Base-by-base conservation (phyloP, 2,888 invertebrate species). In the Apodemia duryi region DNA sequence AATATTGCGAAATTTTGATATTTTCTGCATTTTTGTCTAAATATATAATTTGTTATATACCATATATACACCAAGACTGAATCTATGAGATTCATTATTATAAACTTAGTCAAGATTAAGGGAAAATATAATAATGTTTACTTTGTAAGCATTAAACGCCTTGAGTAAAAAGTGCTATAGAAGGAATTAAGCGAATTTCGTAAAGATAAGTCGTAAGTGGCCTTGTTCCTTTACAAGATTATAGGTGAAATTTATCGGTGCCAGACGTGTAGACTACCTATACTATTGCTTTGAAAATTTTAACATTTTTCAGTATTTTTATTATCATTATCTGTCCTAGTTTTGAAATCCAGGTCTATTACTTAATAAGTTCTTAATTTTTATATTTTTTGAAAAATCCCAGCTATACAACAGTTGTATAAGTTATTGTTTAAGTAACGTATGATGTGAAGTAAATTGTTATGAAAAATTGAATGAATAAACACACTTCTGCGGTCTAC, bases 121-220 rank as follows among this genome's bases (percentile, higher is more conserved):
- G 57, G 28, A 62, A 21, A 46, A 54, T 35, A 29, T 52, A 62
- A 21, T 46, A 32, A 29, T 6, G 28, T 29, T 57, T 29, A 9
- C 5, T 46, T 46, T 57, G 32, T 57, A 57, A 57, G 57, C 13
- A 57, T 32, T 57, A 29, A 32, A 32, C 5, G 32, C 28, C 57
- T 57, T 29, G 32, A 29, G 51, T 64, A 63, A 62, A 32, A 29
- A 54, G 61, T 65, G 62, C 62, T 57, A 35, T 63, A 38, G 32
- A 46, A 60, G 21, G 43, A 62, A 54, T 62, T 66, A 41, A 63
- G 51, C 57, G 62, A 65, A 65, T 52, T 63, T 46, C 54, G 63
- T 64, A 41, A 63, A 49, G 41, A 38, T 64, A 66, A 68, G 63
- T 68, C 65, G 38, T 66, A 66, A 21, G 68, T 68, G 68, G 68